Base-by-base conservation (phyloP, 2,888 invertebrate species). In the Ormyrus rosae region DNA sequence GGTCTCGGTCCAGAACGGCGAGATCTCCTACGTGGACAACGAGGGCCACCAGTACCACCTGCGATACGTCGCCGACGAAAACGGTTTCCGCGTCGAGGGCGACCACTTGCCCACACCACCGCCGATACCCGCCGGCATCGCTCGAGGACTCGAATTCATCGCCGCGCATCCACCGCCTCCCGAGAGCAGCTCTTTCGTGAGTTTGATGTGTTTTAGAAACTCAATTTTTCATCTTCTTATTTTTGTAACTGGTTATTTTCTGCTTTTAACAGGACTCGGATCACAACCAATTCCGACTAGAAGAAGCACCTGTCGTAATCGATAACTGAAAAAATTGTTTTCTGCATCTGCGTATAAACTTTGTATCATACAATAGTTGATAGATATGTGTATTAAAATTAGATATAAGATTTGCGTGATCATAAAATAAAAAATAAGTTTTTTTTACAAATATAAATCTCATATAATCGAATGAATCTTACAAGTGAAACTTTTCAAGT, bases 21-120 rank as follows among this genome's bases (percentile, higher is more conserved):
- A 82, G 60, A 50, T 84, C 9, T 77, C 85, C 6, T 86, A 85
- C 73, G 79, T 72, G 19, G 86, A 85, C 65, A 53, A 80, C 67
- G 82, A 86, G 11, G 86, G 85, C 6, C 82, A 74, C 13, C 77
- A 78, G 5, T 80, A 83, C 55, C 55, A 77, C 48, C 56, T 84
- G 51, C 83, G 70, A 8, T 86, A 86, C 71, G 74, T 83, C 4
- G 86, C 86, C 58, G 85, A 86, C 60, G 85, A 86, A 72, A 84
- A 82, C 61, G 86, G 86, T n/a, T 86, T 82, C 64, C 83, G 83
- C 11, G 84, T 84, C 9, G 77, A 83, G 51, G 86, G 83, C 5
- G 84, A 84, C 10, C 85, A 84, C 69, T 51, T 85, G 83, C 58
- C 84, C 76, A 56, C 71, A 74, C 50, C 86, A 80, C 63, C 81